Evolutionary conservation across 1,140 invertebrate species (phyloP), one percentile per base, ranked within the genome.

Genomic region (Watersipora subatra): DNA sequence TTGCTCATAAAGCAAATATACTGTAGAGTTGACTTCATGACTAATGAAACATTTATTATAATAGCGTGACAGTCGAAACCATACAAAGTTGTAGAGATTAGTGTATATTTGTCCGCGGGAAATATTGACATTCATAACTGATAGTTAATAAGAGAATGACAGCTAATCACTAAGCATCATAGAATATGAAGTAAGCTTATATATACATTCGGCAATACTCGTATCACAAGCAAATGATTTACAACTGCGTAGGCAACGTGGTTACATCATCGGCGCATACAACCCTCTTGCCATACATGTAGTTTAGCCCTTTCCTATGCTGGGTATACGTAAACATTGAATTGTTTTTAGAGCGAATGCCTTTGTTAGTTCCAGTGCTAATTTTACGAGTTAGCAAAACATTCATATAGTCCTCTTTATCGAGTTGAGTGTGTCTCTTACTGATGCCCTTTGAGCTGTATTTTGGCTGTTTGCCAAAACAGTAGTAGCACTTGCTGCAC

Each of bases 401-500:
- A 24, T 7, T 3, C 3, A 26, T 25, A n/a, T 62, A 62, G 2
- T 26, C 28, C 2, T 62, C 27, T 15, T 26, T 28, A 2, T 20
- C 2, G n/a, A 26, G n/a, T 1, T 12, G 1, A n/a, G n/a, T 26
- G 12, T 62, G 59, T 19, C 19, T 26, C n/a, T 62, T 62, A 26
- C 59, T 7, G 12, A 62, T 27, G n/a, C 59, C 59, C n/a, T 62
- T 62, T 15, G 22, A 62, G n/a, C 59, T 62, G 25, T 26, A 62
- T 62, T 62, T 62, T 2, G 25, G 12, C 19, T 25, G 0, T 17
- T 61, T 20, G 2, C 34, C 34, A n/a, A 46, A 46, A 46, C 34
- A 46, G n/a, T 46, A 64, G 34, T 64, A 64, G 1, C 28, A 34
- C 20, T 64, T 64, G 34, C 28, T 46, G 30, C 63, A 64, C 19